Percentiles rank a stretch among this genome's conserved stretches.
Conservation (phyloP, 2,888 invertebrate species). For the Drosophila meridionalis region DNA sequence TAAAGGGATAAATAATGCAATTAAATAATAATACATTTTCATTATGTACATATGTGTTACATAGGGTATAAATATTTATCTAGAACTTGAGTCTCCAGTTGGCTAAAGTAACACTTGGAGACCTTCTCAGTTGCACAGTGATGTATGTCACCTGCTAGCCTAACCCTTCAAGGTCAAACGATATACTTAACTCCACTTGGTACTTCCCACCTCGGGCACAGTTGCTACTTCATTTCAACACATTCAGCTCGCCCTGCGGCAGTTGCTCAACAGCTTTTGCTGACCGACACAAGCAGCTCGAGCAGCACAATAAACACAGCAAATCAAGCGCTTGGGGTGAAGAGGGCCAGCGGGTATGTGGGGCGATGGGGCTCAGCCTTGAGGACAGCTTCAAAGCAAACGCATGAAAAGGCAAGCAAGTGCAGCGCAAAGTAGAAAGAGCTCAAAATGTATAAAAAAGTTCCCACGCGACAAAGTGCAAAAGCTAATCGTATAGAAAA, state of each 20-base stretch:
- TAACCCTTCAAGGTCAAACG: constrained; percentile 51
- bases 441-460: constrained; percentile 37
- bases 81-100: not conserved
- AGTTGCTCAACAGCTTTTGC: constrained; percentile 47
- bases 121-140: constrained; percentile 10
- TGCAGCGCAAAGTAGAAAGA: constrained; percentile 41
- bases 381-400: constrained; percentile 48
- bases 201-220: constrained; percentile 25
- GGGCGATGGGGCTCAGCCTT: constrained; percentile 34
- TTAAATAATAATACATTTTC: not conserved
- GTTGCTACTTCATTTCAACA: constrained; percentile 22
- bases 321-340: constrained; percentile 1
- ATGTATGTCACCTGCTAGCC: constrained; percentile 4
- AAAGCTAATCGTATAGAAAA: constrained; percentile 36
- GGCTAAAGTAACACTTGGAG: not conserved
- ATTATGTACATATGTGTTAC: not conserved
- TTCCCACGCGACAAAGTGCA: constrained; percentile 59
- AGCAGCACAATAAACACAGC: constrained; percentile 1
- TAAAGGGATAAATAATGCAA: not conserved
- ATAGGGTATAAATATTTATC: not conserved
- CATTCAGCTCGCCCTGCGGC: constrained; percentile 35
- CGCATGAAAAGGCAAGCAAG: constrained; percentile 44
- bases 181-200: constrained; percentile 28
- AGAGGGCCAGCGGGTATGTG: not conserved
- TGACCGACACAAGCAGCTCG: constrained; percentile 18